Conservation (phyloP, 2,113 vertebrate genomes). For the Percina caprodes region DNA sequence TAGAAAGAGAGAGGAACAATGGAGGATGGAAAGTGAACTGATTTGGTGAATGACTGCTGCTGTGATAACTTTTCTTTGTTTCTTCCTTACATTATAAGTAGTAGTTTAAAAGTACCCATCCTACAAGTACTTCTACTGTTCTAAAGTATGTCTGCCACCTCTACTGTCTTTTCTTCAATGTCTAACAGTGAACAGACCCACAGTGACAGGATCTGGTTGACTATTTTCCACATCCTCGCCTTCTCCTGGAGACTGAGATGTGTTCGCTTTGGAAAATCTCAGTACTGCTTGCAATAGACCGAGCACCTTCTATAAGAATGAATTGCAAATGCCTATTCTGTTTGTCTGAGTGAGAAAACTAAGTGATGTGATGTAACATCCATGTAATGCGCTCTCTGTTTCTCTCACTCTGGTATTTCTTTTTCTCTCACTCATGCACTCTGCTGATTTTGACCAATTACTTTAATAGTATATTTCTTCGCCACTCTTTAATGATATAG, state of each 20-base stretch:
- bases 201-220: constrained; percentile 18
- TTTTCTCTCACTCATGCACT: constrained; percentile 16
- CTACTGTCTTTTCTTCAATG: not conserved
- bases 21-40: not conserved
- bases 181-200: constrained; percentile 13
- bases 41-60: constrained; percentile 15
- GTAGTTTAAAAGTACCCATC: not conserved
- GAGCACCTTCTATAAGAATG: not conserved
- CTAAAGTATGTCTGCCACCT: not conserved
- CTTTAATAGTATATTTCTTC: constrained; percentile 72
- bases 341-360: constrained; percentile 69
- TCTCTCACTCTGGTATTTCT: constrained; percentile 16
- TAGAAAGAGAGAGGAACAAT: constrained; percentile 6
- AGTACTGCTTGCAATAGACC: constrained; percentile 26
- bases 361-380: constrained; percentile 77
- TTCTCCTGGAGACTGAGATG: constrained; percentile 14
- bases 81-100: not conserved
- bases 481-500: constrained; percentile 62
- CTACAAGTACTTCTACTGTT: not conserved
- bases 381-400: constrained; percentile 60
- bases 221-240: constrained; percentile 15
- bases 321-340: constrained; percentile 28
- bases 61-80: not conserved
- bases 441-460: constrained; percentile 67
- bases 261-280: constrained; percentile 11